Percentiles rank a stretch among this genome's conserved stretches.
These are phyloP conservation scores for Folsomia manolachei DNA, from an alignment of 2,888 invertebrate genomes.

Conservation along the genomic window DNA sequence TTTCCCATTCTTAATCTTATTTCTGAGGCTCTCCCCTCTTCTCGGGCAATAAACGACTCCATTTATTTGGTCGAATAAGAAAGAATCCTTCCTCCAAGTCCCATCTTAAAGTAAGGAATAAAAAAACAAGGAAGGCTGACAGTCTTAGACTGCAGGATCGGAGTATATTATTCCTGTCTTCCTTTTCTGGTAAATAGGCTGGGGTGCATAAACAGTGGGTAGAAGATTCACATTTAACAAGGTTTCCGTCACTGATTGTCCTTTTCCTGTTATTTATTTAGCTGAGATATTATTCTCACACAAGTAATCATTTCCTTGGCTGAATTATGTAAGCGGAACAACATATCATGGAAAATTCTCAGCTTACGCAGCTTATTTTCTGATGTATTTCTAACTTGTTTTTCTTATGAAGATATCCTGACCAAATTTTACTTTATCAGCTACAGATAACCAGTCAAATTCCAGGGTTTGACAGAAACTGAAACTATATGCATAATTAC, in stretches of 20 bases:
- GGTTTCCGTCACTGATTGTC: neutral
- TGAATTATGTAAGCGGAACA: neutral
- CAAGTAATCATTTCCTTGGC: neutral
- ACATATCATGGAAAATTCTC: no score
- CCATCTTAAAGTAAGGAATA: neutral
- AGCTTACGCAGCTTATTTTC: no score
- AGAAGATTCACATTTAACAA: neutral
- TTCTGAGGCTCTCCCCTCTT: slow-evolving; percentile 11
- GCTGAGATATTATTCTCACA: neutral
- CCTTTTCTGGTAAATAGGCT: no score
- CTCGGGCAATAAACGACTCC: slow-evolving; percentile 31
- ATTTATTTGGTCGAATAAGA: slow-evolving; percentile 10
- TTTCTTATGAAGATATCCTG: no score
- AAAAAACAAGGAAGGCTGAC: neutral
- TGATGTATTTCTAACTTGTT: no score
- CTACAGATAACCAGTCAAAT: no score
- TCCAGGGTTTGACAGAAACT: no score
- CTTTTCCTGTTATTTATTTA: neutral
- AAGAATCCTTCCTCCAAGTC: neutral
- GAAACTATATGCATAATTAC: no score
- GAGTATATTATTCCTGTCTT: no score
- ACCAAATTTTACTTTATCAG: no score
- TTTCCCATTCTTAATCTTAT: slow-evolving; percentile 16
- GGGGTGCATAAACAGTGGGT: no score
- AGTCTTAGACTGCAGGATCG: no score